These are phyloP conservation scores for Drosophila setosimentum DNA, from an alignment of 2,888 invertebrate species.

Conservation along the genomic window DNA sequence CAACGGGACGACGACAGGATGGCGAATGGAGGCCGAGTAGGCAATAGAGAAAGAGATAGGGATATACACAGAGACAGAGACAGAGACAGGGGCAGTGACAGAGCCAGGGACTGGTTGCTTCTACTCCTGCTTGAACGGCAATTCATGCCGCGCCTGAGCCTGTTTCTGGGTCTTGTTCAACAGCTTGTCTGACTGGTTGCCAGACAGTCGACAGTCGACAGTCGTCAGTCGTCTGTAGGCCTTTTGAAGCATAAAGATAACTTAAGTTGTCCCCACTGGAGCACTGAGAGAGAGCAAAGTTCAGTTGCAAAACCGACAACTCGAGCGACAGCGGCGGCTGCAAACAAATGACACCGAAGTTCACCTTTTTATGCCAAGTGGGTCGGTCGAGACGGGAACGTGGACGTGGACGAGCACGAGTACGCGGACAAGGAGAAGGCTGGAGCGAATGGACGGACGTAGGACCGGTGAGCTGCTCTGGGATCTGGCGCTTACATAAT, in stretches of 20 bases:
- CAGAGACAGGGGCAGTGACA: background rate
- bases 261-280: slow-evolving; percentile 72
- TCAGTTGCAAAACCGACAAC: slow-evolving; percentile 56
- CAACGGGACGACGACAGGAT: slow-evolving; percentile 41
- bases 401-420: background rate
- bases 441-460: background rate
- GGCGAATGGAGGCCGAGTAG: slow-evolving; percentile 8
- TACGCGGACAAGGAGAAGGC: background rate
- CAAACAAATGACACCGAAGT: slow-evolving; percentile 71
- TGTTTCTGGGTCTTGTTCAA: slow-evolving; percentile 40
- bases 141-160: slow-evolving; percentile 1
- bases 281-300: slow-evolving; percentile 42
- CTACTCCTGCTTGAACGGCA: slow-evolving; percentile 10
- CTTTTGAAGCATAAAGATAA: slow-evolving; percentile 74
- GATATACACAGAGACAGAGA: slow-evolving; percentile 1
- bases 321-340: slow-evolving; percentile 40
- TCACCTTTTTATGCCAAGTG: slow-evolving; percentile 68
- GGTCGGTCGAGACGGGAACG: background rate
- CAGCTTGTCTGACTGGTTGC: slow-evolving; percentile 58
- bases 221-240: slow-evolving; percentile 54
- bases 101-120: slow-evolving; percentile 3
- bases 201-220: slow-evolving; percentile 41
- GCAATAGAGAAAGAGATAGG: background rate
- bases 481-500: slow-evolving; percentile 61
- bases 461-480: slow-evolving; percentile 20